A percentile compares a stretch with the other conserved stretches of the same genome.
phyloP scores from a whole-genome alignment of 2,113 vertebrate genomes.

The Notechis scutatus region DNA sequence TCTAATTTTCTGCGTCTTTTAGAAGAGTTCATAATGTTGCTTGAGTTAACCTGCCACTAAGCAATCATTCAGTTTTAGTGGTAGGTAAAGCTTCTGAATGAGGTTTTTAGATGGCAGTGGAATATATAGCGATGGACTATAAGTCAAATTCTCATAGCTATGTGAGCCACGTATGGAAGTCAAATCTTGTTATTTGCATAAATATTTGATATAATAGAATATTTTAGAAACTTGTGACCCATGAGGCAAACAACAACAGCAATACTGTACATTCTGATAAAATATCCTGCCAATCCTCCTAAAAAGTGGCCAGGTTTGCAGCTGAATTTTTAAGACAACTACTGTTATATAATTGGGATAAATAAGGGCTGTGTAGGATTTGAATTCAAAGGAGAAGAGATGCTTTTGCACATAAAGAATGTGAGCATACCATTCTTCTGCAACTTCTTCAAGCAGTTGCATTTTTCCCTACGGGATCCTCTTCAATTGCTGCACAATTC shows the following conservation, averaged over 20 bases:
- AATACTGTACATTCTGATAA: background rate
- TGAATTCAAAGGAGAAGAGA: background rate
- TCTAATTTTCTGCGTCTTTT: conserved; percentile 20
- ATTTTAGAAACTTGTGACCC: background rate
- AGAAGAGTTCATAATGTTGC: conserved; percentile 13
- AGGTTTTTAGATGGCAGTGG: background rate
- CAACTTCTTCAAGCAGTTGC: background rate
- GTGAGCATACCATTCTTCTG: background rate
- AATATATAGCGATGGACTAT: background rate
- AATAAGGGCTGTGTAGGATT: background rate
- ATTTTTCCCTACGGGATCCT: background rate
- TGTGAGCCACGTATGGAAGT: background rate
- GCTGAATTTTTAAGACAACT: background rate
- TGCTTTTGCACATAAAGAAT: background rate
- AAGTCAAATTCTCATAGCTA: background rate
- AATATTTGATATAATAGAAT: background rate
- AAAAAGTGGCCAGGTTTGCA: background rate
- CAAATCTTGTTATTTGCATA: background rate
- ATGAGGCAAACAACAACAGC: background rate
- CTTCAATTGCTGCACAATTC: background rate
- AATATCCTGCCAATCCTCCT: background rate
- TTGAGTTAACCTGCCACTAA: conserved; percentile 3
- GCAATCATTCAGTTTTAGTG: background rate
- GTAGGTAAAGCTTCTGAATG: background rate
- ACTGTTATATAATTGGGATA: background rate